Evolutionary conservation across 2,888 invertebrate genomes (phyloP).

Genomic region (Campopleginae sp.): DNA sequence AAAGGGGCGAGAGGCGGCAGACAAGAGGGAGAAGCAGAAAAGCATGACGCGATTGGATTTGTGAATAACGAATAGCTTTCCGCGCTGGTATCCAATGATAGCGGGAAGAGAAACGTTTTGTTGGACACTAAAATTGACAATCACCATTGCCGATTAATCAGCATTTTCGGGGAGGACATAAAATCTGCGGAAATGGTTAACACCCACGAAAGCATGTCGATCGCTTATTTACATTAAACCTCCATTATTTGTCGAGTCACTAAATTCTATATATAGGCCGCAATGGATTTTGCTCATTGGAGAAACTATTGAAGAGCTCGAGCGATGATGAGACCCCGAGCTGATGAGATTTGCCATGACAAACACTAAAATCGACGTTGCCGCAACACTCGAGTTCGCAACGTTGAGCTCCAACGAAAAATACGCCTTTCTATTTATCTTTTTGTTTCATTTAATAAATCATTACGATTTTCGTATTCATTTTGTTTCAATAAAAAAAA

Average conservation of each 20-base stretch:
- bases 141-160: conserved; percentile 48
- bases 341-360: too few species aligned
- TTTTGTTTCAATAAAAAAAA: too few species aligned
- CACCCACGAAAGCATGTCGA: conserved; percentile 6
- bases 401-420: too few species aligned
- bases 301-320: conserved; percentile 3
- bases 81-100: conserved; percentile 32
- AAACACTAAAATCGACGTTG: too few species aligned
- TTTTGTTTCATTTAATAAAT: too few species aligned
- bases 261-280: neutral
- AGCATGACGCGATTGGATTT: conserved; percentile 18
- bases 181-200: conserved; percentile 37
- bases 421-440: too few species aligned
- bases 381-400: too few species aligned
- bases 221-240: neutral
- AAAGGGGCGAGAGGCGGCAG: neutral
- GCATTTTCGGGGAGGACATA: conserved; percentile 18
- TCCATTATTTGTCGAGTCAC: neutral
- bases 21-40: conserved; percentile 15
- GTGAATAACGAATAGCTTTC: conserved; percentile 4
- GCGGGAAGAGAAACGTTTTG: conserved; percentile 25
- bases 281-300: neutral
- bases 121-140: conserved; percentile 18
- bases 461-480: too few species aligned
- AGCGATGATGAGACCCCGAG: neutral